Evolutionary conservation across 2,113 vertebrate genomes (phyloP).

Genomic region (Capreolus pygargus): DNA sequence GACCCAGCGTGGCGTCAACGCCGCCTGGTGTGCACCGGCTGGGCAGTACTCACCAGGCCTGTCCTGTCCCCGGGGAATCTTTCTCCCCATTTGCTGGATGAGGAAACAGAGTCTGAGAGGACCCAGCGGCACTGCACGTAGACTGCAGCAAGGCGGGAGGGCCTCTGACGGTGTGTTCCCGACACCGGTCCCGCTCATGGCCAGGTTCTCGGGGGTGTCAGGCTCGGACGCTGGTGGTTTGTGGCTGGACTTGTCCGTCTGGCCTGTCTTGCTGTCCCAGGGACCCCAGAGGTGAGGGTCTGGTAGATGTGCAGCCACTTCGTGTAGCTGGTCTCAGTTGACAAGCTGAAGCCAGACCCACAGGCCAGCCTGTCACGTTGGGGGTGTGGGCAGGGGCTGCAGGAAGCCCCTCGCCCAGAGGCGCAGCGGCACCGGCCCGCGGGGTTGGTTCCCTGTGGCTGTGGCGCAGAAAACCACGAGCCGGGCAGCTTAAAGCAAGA

Average conservation of each 20-base stretch:
- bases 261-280: neutral
- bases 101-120: neutral
- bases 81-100: neutral
- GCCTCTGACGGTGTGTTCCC: accelerated
- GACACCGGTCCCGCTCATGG: accelerated
- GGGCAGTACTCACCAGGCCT: accelerated
- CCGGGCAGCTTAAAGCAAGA: neutral
- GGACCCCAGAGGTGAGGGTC: neutral
- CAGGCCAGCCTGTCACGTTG: neutral
- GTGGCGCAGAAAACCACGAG: accelerated
- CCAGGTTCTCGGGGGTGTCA: accelerated
- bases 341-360: neutral
- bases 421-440: accelerated
- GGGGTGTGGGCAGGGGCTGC: too few relatives aligned
- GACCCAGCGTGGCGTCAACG: accelerated
- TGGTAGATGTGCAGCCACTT: neutral
- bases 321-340: neutral
- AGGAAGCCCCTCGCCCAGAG: neutral
- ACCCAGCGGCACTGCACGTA: accelerated
- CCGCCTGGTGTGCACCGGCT: accelerated
- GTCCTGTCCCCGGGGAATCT: neutral
- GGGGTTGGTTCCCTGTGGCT: accelerated
- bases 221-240: neutral
- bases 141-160: neutral
- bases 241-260: accelerated